phyloP scores from a whole-genome alignment of 2,797 vertebrate genomes.

The Falco columbarius region DNA sequence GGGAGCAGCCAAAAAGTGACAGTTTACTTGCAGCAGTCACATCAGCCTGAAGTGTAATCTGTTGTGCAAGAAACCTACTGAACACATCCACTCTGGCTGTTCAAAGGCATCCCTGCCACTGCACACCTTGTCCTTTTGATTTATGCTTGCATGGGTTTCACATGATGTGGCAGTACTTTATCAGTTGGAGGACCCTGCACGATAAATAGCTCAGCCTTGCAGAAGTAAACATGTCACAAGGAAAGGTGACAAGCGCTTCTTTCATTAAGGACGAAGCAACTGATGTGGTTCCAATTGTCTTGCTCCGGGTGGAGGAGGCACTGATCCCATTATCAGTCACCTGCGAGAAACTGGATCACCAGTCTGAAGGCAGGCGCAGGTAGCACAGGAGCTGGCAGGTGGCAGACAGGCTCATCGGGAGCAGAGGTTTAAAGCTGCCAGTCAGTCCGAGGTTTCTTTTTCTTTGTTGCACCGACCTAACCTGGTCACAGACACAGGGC shows the following conservation, averaged over 20 bases:
- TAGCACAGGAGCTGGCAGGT: not conserved
- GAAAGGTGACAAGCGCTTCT: not conserved
- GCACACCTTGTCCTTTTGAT: not conserved
- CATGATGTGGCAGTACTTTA: not conserved
- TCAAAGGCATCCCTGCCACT: not conserved
- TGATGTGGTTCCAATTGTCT: constrained; percentile 12
- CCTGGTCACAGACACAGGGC: not conserved
- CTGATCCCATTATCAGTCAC: constrained; percentile 2
- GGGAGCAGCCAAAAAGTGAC: not conserved
- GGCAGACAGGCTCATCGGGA: not conserved
- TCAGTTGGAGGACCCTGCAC: not conserved
- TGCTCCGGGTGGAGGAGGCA: not conserved
- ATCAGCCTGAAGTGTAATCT: not conserved
- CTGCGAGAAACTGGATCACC: not conserved
- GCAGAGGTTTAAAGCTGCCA: not conserved
- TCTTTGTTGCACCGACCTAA: not conserved
- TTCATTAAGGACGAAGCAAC: not conserved
- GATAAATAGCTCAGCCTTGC: not conserved
- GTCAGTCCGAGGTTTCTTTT: not conserved
- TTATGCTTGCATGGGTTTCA: not conserved
- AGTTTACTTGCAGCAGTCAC: not conserved
- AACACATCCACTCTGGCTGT: not conserved
- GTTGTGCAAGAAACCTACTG: not conserved
- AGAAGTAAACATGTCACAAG: not conserved
- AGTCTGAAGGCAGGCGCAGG: not conserved